Evolutionary conservation across 2,888 invertebrate species (phyloP).

Genomic region (Amblyteles armatorius): DNA sequence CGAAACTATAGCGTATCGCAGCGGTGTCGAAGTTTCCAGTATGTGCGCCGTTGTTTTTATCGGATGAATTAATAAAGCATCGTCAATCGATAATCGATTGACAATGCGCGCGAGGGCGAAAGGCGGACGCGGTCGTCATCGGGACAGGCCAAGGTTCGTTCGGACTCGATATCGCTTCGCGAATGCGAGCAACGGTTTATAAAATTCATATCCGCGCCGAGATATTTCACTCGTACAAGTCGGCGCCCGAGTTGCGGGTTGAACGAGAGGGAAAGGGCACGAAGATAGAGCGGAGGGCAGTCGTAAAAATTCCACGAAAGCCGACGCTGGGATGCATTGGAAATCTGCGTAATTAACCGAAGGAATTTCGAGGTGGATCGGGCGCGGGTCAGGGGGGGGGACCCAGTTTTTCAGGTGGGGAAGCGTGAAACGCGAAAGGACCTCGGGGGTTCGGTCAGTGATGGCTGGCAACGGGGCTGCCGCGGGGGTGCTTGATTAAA

Average conservation of each 20-base stretch:
- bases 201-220: constrained; percentile 37
- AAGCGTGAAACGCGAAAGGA: constrained; percentile 74
- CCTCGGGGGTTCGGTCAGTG: constrained; percentile 64
- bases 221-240: constrained; percentile 52
- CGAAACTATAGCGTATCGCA: neutral
- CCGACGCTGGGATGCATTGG: constrained; percentile 78
- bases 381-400: constrained; percentile 64
- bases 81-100: constrained; percentile 48
- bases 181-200: constrained; percentile 41
- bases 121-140: constrained; percentile 1
- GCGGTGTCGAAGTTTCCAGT: neutral
- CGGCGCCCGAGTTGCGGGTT: constrained; percentile 35
- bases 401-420: constrained; percentile 66
- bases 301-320: constrained; percentile 82
- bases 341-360: constrained; percentile 84
- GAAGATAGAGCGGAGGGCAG: constrained; percentile 65
- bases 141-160: constrained; percentile 22
- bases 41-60: neutral
- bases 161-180: constrained; percentile 25
- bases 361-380: constrained; percentile 79
- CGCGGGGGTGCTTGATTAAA: constrained; percentile 63
- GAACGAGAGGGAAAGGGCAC: constrained; percentile 14
- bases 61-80: constrained; percentile 50
- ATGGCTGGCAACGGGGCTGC: constrained; percentile 21
- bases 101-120: constrained; percentile 36